Evolutionary conservation across 2,888 invertebrate species (phyloP), one percentile per base, ranked within the genome.

Genomic region (Antheraea assamensis): DNA sequence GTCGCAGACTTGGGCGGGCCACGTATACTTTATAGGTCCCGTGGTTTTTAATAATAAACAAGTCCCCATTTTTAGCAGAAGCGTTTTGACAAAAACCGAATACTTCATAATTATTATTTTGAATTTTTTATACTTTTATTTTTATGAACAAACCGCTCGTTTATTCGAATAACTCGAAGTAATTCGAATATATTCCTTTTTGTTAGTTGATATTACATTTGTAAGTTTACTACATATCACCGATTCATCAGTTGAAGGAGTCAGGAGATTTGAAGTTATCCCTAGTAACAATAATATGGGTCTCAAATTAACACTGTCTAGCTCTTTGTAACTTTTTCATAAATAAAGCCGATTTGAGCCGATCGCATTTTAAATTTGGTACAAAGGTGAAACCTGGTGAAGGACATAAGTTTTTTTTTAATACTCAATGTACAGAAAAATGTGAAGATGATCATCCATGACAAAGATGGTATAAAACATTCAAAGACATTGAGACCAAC

Each of bases 31-130:
- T 47, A 70, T 73, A 75, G 73, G 64, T 71, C 72, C 64, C 74
- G 71, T 35, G 30, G 35, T 75, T 76, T 76, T 77, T 80, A 75
- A 78, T 80, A 76, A 76, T 74, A 80, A 80, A 73, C 75, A 76
- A 80, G 74, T 76, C 74, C 52, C 71, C 75, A 74, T 77, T 80
- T 77, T 80, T 75, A 72, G 77, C 74, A 71, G 66, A 75, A 73
- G 68, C 73, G 75, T 71, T 80, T 77, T 76, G 71, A 74, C 70
- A 75, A 76, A 74, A 70, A 68, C 72, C 73, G 52, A 52, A 52
- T 8, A 13, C 52, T 21, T 52, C 52, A 49, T 7, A 42, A 42
- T 42, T 47, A 52, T 52, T 52, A 52, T 52, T 52, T 52, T 52
- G 1, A 2, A 52, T 21, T 10, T n/a, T 52, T 52, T 21, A 21